Conservation (phyloP, 37 sponge, comb jelly and placozoan genomes). For the Cliona cf. orientalis region DNA sequence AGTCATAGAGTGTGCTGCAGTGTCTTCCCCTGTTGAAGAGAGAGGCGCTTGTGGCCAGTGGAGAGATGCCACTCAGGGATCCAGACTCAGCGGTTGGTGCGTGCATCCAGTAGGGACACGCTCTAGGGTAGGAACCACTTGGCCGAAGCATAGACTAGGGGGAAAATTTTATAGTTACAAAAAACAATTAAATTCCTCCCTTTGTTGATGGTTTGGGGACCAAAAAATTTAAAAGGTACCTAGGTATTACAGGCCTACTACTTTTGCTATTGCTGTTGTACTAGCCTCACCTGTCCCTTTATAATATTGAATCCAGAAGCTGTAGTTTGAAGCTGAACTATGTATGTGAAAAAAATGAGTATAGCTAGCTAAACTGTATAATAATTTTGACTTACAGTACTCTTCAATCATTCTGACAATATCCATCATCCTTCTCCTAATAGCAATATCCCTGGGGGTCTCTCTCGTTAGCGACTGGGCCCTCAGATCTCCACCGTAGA, state of each 20-base stretch:
- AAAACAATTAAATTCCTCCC: not conserved
- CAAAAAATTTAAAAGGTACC: no score
- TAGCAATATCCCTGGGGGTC: slow-evolving; percentile 44
- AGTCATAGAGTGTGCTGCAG: slow-evolving; percentile 3
- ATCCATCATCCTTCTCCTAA: slow-evolving; percentile 8
- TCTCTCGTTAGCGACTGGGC: not conserved
- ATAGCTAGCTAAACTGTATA: not conserved
- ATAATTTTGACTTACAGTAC: slow-evolving; percentile 8
- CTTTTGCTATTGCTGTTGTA: no score
- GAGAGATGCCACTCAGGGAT: not conserved
- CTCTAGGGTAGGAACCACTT: not conserved
- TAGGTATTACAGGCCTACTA: no score
- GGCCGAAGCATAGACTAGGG: slow-evolving; percentile 11
- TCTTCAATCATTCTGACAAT: slow-evolving; percentile 37
- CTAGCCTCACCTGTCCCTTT: not conserved
- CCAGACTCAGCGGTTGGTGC: not conserved
- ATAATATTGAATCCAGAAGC: slow-evolving; percentile 1
- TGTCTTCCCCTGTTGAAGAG: slow-evolving; percentile 5
- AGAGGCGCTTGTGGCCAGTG: slow-evolving; percentile 6
- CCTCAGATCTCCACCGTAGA: slow-evolving; percentile 35
- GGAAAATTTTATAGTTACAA: not conserved
- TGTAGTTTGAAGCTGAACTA: not conserved
- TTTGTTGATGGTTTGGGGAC: no score
- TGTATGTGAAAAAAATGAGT: not conserved
- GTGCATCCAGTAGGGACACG: slow-evolving; percentile 30